phyloP scores from a whole-genome alignment of 1,140 invertebrate genomes.

The Phocides pigmalion region DNA sequence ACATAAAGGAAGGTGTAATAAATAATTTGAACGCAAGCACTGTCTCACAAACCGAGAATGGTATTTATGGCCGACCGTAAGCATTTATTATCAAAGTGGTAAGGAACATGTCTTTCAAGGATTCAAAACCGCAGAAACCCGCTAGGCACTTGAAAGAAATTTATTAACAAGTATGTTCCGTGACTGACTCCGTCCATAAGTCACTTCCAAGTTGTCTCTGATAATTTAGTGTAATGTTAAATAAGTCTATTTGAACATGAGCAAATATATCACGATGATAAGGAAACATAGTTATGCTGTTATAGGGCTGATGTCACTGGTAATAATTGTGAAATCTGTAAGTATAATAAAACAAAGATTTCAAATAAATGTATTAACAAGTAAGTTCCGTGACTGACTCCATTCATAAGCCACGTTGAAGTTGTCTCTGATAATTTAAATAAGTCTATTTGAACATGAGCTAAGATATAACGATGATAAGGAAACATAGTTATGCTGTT shows the following conservation, averaged over 20 bases:
- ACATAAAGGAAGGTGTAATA: too few species aligned
- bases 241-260: conserved; percentile 30
- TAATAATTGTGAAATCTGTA: background rate
- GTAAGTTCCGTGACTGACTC: conserved; percentile 52
- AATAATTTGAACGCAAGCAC: background rate
- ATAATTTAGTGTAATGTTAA: conserved; percentile 47
- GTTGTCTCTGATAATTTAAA: conserved; percentile 48
- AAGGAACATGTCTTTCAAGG: conserved; percentile 39
- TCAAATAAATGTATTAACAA: conserved; percentile 49
- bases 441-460: conserved; percentile 31
- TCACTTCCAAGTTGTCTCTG: conserved; percentile 46
- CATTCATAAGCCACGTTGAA: conserved; percentile 44
- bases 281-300: conserved; percentile 14
- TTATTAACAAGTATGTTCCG: conserved; percentile 54
- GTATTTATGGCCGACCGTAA: conserved; percentile 42
- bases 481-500: conserved; percentile 18
- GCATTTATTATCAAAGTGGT: conserved; percentile 40
- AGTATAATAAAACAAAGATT: background rate
- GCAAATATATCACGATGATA: conserved; percentile 18
- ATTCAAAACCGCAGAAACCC: conserved; percentile 42
- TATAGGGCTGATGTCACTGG: background rate
- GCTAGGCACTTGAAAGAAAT: conserved; percentile 48
- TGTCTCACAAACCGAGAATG: conserved; percentile 13
- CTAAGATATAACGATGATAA: conserved; percentile 17
- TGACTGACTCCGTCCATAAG: conserved; percentile 50